Evolutionary conservation across 1,140 invertebrate genomes (phyloP).

Genomic region (Drosophila elegans): DNA sequence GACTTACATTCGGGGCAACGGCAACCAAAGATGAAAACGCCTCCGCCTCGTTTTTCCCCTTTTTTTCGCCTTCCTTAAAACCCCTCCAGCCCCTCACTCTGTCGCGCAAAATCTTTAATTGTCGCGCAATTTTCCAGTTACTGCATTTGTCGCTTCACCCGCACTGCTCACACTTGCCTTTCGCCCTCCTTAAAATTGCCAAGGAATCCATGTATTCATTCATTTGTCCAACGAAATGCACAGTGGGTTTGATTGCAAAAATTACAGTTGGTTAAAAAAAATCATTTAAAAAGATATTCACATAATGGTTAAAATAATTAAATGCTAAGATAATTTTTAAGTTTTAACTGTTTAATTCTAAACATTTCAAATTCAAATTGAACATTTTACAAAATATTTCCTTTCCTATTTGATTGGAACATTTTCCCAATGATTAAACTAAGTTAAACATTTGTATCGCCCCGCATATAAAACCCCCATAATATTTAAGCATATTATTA

Average conservation of each 20-base stretch:
- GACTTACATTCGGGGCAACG: constrained; percentile 73
- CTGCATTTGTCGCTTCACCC: constrained; percentile 68
- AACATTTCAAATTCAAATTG: too few relatives aligned
- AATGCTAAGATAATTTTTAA: too few relatives aligned
- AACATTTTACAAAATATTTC: background rate
- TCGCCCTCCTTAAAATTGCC: constrained; percentile 50
- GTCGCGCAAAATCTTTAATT: constrained; percentile 78
- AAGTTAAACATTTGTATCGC: background rate
- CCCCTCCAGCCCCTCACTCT: background rate
- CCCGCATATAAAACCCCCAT: background rate
- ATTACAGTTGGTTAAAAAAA: too few relatives aligned
- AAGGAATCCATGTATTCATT: constrained; percentile 73
- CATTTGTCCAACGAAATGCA: constrained; percentile 47
- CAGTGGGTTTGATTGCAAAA: constrained; percentile 23
- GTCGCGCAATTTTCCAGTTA: constrained; percentile 83
- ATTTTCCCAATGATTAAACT: background rate
- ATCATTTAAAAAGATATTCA: too few relatives aligned
- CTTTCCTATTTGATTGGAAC: background rate
- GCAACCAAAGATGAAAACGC: constrained; percentile 28
- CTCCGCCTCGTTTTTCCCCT: constrained; percentile 32
- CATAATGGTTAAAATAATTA: too few relatives aligned
- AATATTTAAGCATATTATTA: constrained; percentile 18
- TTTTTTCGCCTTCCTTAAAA: background rate
- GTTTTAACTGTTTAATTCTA: too few relatives aligned
- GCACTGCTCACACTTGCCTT: constrained; percentile 24